phyloP scores from a whole-genome alignment of 2,797 vertebrate species.

The Danio jaintianensis region DNA sequence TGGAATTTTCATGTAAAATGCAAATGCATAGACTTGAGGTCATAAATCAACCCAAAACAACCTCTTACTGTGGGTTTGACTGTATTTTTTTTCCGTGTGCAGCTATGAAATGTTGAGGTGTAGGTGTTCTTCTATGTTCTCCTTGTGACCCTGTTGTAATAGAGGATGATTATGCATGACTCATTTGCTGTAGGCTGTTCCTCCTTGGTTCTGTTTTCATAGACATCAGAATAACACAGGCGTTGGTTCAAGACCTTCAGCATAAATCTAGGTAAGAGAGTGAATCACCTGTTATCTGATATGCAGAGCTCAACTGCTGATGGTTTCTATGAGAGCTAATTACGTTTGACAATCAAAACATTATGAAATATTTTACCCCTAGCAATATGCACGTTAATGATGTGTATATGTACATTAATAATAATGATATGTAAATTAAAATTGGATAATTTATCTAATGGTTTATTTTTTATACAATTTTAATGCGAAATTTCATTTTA shows the following conservation, averaged over 20 bases:
- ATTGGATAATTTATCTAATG: neutral
- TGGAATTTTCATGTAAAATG: neutral
- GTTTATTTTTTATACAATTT: neutral
- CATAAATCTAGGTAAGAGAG: slow-evolving; percentile 15
- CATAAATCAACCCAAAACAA: neutral
- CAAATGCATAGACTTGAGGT: neutral
- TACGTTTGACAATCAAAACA: neutral
- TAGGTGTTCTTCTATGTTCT: slow-evolving; percentile 11
- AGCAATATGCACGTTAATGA: neutral
- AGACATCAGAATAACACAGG: slow-evolving; percentile 9
- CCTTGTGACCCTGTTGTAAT: slow-evolving; percentile 5
- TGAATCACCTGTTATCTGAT: slow-evolving; percentile 22
- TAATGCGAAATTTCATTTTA: too few species aligned
- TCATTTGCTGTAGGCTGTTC: slow-evolving; percentile 28
- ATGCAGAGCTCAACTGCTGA: neutral
- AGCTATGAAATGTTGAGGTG: slow-evolving; percentile 4
- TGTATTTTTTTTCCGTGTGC: neutral
- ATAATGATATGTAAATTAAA: neutral
- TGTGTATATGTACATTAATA: too few species aligned
- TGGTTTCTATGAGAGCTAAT: neutral
- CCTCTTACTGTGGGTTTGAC: neutral
- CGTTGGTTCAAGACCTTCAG: slow-evolving; percentile 4
- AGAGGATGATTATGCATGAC: slow-evolving; percentile 1
- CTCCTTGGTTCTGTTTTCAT: slow-evolving; percentile 28
- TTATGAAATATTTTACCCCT: neutral